A percentile compares a stretch with the other conserved stretches of the same genome.
Evolutionary conservation across 2,113 vertebrate species (phyloP).

Genomic region (Crotalus helleri): DNA sequence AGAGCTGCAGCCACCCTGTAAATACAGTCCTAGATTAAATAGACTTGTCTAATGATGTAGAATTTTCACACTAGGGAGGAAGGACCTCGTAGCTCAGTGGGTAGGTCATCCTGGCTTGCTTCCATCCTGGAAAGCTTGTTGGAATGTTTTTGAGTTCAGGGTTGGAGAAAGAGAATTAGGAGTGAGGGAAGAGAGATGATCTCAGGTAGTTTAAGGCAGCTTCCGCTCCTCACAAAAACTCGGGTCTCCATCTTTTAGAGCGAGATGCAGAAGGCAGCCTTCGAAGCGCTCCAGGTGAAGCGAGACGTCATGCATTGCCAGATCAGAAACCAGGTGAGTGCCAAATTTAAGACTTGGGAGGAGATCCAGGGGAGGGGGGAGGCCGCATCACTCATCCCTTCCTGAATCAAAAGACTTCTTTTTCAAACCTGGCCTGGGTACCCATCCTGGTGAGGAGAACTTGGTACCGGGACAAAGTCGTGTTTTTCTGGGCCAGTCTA

Average conservation of each 20-base stretch:
- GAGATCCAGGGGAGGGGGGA: not conserved
- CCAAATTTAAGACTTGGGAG: not conserved
- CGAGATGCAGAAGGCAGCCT: conserved; percentile 92
- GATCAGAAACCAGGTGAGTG: conserved; percentile 89
- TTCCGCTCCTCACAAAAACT: not conserved
- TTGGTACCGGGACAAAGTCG: not conserved
- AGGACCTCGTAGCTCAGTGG: not conserved
- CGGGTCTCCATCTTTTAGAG: conserved; percentile 70
- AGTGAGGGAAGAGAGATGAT: not conserved
- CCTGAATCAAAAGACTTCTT: not conserved
- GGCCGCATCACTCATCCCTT: not conserved
- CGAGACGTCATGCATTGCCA: conserved; percentile 86
- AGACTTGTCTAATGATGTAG: not conserved
- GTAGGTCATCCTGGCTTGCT: not conserved
- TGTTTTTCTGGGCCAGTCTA: not conserved
- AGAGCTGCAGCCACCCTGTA: not conserved
- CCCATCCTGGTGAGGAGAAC: not conserved
- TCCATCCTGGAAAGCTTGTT: no score
- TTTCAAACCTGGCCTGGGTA: not conserved
- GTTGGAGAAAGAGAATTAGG: not conserved
- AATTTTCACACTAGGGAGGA: not conserved
- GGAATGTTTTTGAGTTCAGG: not conserved
- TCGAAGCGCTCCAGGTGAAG: conserved; percentile 93
- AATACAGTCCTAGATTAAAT: not conserved
- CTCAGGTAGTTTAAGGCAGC: not conserved